phyloP scores from a whole-genome alignment of 23 tunicate genomes.

The Trididemnum miniatum region DNA sequence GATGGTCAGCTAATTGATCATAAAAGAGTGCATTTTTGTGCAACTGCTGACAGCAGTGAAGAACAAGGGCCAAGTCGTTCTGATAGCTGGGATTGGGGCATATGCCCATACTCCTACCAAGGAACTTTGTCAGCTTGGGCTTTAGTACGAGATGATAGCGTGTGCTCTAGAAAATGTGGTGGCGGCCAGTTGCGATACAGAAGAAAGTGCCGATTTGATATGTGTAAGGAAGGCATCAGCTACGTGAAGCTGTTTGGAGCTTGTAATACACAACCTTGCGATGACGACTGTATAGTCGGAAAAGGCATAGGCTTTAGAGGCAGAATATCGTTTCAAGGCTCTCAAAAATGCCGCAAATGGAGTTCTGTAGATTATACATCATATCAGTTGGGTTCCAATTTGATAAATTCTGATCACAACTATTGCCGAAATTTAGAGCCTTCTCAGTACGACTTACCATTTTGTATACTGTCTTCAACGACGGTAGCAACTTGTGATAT shows the following conservation, averaged over 20 bases:
- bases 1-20: background rate
- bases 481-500: constrained; percentile 31
- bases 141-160: background rate
- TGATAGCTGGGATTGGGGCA: constrained; percentile 10
- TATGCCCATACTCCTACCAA: constrained; percentile 3
- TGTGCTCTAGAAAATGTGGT: constrained; percentile 49
- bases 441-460: constrained; percentile 15
- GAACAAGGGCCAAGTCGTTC: background rate
- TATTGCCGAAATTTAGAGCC: constrained; percentile 50
- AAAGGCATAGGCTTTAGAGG: constrained; percentile 39
- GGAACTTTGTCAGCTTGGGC: constrained; percentile 61
- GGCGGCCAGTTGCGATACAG: constrained; percentile 36
- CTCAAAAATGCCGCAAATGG: constrained; percentile 4
- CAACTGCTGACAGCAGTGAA: background rate
- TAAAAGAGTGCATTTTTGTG: background rate
- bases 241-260: background rate
- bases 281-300: constrained; percentile 16
- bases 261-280: constrained; percentile 63
- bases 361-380: background rate
- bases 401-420: constrained; percentile 16
- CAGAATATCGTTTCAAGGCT: background rate
- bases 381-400: background rate
- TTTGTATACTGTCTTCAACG: constrained; percentile 9
- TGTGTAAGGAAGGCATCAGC: background rate
- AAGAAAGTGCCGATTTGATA: constrained; percentile 39